Evolutionary conservation across 2,113 vertebrate species (phyloP).

Genomic region (Litocranius walleri): DNA sequence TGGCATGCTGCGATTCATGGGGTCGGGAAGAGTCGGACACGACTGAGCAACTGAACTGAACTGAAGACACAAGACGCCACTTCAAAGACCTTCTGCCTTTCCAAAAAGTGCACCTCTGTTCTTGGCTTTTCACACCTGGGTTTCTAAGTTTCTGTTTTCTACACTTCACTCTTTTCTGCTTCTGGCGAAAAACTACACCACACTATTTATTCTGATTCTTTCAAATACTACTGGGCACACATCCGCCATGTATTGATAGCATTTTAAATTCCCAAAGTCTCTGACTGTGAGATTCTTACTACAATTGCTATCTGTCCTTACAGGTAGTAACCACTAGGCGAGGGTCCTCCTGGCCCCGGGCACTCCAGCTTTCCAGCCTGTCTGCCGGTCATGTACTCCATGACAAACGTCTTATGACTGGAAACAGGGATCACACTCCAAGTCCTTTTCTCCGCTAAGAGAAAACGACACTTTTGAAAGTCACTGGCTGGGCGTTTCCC

Average conservation of each 20-base stretch:
- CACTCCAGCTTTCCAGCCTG: background rate
- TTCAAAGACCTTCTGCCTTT: background rate
- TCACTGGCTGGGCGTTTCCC: background rate
- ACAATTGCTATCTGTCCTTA: background rate
- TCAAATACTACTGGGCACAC: background rate
- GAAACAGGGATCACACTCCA: background rate
- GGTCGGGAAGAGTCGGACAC: no score
- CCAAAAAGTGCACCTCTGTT: background rate
- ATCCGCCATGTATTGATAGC: fast-evolving
- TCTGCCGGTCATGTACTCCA: background rate
- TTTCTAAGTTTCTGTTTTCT: background rate
- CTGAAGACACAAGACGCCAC: background rate
- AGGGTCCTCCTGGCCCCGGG: background rate
- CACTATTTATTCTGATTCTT: background rate
- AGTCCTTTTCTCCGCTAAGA: background rate
- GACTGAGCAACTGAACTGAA: no score
- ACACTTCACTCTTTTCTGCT: background rate
- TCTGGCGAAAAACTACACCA: background rate
- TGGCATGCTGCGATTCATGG: no score
- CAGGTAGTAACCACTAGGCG: background rate
- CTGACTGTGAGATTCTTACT: background rate
- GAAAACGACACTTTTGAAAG: background rate
- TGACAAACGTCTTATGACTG: background rate
- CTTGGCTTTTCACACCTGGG: background rate
- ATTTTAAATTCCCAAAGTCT: background rate